Evolutionary conservation across 2,888 invertebrate species (phyloP).

Genomic region (Plebejus anna): DNA sequence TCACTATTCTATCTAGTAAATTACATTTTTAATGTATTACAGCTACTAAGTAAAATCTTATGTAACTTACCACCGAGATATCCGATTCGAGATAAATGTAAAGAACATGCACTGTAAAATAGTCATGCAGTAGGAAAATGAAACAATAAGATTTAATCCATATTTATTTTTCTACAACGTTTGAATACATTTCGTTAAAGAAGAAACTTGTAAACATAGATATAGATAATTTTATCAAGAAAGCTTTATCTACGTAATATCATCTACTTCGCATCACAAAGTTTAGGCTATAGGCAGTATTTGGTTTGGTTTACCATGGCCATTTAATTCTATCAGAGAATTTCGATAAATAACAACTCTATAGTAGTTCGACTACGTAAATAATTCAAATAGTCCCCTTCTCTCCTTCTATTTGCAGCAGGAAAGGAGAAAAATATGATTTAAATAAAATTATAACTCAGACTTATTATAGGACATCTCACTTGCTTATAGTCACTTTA

Average conservation of each 20-base stretch:
- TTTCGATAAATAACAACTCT: slow-evolving; percentile 67
- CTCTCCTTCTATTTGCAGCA: slow-evolving; percentile 73
- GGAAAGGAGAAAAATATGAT: slow-evolving; percentile 65
- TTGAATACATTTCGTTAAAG: slow-evolving; percentile 46
- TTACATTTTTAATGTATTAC: background rate
- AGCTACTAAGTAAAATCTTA: background rate
- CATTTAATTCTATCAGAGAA: slow-evolving; percentile 62
- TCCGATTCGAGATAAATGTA: slow-evolving; percentile 9
- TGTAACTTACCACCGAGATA: slow-evolving; percentile 7
- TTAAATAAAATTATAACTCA: slow-evolving; percentile 49
- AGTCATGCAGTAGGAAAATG: slow-evolving; percentile 52
- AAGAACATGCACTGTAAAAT: slow-evolving; percentile 48
- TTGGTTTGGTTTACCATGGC: slow-evolving; percentile 66
- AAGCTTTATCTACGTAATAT: slow-evolving; percentile 63
- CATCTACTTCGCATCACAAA: slow-evolving; percentile 57
- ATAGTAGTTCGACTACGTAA: slow-evolving; percentile 62
- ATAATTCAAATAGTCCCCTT: slow-evolving; percentile 71
- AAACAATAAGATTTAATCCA: slow-evolving; percentile 60
- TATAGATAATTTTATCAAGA: slow-evolving; percentile 56
- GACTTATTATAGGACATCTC: slow-evolving; percentile 42
- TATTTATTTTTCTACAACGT: slow-evolving; percentile 72
- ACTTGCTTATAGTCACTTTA: slow-evolving; percentile 35
- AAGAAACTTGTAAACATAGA: slow-evolving; percentile 54
- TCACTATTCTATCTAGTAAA: background rate
- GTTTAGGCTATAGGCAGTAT: slow-evolving; percentile 60